Evolutionary conservation across 1,140 invertebrate genomes (phyloP).

Genomic region (Nylanderia fulva): DNA sequence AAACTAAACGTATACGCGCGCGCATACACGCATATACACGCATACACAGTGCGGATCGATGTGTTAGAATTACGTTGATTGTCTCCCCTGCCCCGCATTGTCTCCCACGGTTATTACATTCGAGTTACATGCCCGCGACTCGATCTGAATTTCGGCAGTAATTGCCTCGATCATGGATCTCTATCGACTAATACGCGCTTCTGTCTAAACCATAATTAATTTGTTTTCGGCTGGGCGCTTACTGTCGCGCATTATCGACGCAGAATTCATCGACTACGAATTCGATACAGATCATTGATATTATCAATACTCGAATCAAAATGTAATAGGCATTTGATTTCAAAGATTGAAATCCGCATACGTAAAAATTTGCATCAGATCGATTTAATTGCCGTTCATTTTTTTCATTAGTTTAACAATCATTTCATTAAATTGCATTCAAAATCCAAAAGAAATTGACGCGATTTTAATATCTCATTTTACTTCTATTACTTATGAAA

Average conservation of each 20-base stretch:
- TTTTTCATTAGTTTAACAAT: neutral
- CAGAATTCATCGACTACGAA: neutral
- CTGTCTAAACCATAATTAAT: slow-evolving; percentile 70
- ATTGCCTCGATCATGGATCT: slow-evolving; percentile 70
- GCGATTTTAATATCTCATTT: neutral
- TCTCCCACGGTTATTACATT: slow-evolving; percentile 73
- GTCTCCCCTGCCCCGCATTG: slow-evolving; percentile 59
- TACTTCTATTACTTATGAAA: neutral
- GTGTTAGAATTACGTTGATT: slow-evolving; percentile 74
- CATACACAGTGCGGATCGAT: slow-evolving; percentile 58
- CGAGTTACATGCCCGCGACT: slow-evolving; percentile 68
- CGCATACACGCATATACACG: too few relatives aligned
- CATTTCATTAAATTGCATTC: neutral
- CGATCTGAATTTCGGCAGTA: slow-evolving; percentile 69
- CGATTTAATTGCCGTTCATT: neutral
- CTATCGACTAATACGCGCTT: slow-evolving; percentile 68
- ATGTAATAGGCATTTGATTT: neutral
- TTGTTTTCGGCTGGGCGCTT: slow-evolving; percentile 64
- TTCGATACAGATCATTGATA: neutral
- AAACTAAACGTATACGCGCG: slow-evolving; percentile 28
- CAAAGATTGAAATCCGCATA: neutral
- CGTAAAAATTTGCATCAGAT: neutral
- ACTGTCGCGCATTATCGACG: slow-evolving; percentile 46
- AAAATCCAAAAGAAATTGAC: neutral
- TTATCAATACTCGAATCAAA: neutral